Percentiles rank a stretch among this genome's conserved stretches.
Evolutionary conservation across 2,888 invertebrate genomes (phyloP).

Genomic region (Cosmorhoe ocellata): DNA sequence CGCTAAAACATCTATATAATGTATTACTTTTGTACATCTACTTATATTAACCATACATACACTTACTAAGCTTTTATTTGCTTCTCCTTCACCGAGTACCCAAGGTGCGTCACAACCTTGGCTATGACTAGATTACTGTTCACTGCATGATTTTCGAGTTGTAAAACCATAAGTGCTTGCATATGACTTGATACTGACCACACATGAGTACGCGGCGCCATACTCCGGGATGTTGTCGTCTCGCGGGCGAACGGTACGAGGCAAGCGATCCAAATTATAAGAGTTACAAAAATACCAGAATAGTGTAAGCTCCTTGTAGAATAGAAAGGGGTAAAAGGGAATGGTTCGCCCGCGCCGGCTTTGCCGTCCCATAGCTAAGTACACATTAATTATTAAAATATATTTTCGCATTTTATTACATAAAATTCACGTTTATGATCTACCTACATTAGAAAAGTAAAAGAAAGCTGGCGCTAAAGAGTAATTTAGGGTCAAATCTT

Average conservation of each 20-base stretch:
- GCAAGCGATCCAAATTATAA: conserved; percentile 32
- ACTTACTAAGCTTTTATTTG: conserved; percentile 78
- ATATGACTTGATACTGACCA: conserved; percentile 42
- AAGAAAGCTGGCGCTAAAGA: conserved; percentile 75
- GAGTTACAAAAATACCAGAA: conserved; percentile 25
- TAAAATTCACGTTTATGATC: conserved; percentile 82
- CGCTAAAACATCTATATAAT: conserved; percentile 83
- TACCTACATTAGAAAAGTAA: conserved; percentile 80
- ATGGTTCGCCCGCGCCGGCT: conserved; percentile 73
- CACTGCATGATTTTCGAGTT: conserved; percentile 41
- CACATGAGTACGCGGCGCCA: conserved; percentile 71
- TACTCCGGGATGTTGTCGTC: conserved; percentile 66
- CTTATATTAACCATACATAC: conserved; percentile 81
- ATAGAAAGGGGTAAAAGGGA: conserved; percentile 29
- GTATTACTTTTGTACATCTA: conserved; percentile 83
- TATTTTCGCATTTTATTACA: conserved; percentile 82
- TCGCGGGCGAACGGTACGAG: conserved; percentile 67
- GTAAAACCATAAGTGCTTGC: conserved; percentile 42
- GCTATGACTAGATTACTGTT: conserved; percentile 32
- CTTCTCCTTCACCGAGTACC: conserved; percentile 63
- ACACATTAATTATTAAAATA: conserved; percentile 83
- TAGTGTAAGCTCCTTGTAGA: conserved; percentile 29
- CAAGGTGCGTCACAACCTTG: conserved; percentile 66
- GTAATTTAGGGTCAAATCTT: conserved; percentile 75
- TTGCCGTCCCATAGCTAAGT: conserved; percentile 78